Evolutionary conservation across 2,797 vertebrate species (phyloP).

Genomic region (Vipera latastei): DNA sequence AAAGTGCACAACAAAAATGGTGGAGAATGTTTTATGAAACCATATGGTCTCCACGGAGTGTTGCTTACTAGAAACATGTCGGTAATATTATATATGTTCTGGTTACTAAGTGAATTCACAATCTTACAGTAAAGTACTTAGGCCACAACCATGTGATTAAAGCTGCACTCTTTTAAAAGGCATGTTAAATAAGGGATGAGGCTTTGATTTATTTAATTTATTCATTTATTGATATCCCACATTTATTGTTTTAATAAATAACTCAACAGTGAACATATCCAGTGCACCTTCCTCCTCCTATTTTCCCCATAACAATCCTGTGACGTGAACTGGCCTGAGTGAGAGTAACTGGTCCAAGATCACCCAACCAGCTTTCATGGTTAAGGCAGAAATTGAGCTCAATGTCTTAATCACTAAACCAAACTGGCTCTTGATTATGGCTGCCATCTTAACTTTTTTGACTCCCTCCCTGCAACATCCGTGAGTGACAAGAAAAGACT

Average conservation of each 20-base stretch:
- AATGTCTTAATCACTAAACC: not conserved
- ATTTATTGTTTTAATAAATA: not conserved
- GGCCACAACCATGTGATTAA: not conserved
- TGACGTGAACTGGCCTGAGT: not conserved
- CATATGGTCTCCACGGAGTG: not conserved
- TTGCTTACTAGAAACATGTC: not conserved
- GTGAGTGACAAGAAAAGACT: not conserved
- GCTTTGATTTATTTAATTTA: not conserved
- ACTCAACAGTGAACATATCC: not conserved
- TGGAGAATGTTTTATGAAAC: not conserved
- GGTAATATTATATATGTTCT: not conserved
- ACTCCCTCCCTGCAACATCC: not conserved
- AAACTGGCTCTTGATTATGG: not conserved
- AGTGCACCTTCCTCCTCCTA: not conserved
- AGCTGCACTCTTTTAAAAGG: not conserved
- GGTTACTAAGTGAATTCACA: not conserved
- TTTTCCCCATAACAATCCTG: not conserved
- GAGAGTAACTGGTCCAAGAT: not conserved
- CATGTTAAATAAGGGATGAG: not conserved
- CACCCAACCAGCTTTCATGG: not conserved
- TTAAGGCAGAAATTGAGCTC: not conserved
- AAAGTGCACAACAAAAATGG: not conserved
- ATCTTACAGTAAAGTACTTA: not conserved
- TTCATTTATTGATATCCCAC: not conserved
- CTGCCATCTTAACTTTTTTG: not conserved